A percentile compares a stretch with the other conserved stretches of the same genome.
Conservation (phyloP, 2,797 vertebrate species). For the Chelon auratus region DNA sequence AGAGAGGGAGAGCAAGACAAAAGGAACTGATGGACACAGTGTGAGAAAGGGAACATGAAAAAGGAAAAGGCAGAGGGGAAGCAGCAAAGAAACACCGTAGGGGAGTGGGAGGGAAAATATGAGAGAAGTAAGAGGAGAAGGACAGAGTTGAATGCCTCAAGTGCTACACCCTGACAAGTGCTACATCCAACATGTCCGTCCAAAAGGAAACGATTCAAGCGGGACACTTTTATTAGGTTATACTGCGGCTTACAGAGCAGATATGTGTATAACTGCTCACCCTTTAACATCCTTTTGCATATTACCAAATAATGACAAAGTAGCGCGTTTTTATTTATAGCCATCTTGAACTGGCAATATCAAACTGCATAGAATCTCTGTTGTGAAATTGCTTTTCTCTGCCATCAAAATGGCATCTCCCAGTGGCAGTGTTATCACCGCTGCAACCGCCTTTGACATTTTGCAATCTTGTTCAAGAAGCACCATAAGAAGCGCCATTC, state of each 20-base stretch:
- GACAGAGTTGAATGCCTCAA: conserved; percentile 31
- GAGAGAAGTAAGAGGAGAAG: conserved; percentile 34
- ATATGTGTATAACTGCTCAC: conserved; percentile 16
- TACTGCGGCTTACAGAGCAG: not conserved
- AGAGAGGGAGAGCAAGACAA: conserved; percentile 17
- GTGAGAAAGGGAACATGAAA: conserved; percentile 47
- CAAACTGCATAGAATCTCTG: conserved; percentile 16
- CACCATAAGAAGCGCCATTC: not conserved
- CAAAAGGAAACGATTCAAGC: conserved; percentile 27
- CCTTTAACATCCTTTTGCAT: not conserved
- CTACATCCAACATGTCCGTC: conserved; percentile 27
- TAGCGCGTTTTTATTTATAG: conserved; percentile 23
- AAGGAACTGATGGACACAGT: conserved; percentile 48
- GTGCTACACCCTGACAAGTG: conserved; percentile 37
- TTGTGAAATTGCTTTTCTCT: conserved; percentile 41
- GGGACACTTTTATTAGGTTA: not conserved
- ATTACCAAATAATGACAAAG: conserved; percentile 10
- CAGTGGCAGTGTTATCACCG: conserved; percentile 34
- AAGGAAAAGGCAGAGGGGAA: conserved; percentile 36
- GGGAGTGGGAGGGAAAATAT: conserved; percentile 38
- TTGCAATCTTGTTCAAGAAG: conserved; percentile 14
- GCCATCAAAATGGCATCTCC: conserved; percentile 30
- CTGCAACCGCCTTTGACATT: conserved; percentile 41
- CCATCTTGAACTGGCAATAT: conserved; percentile 16
- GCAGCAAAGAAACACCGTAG: conserved; percentile 36